Base-by-base conservation (phyloP, 2,888 invertebrate species). In the Sialis fuliginosa region DNA sequence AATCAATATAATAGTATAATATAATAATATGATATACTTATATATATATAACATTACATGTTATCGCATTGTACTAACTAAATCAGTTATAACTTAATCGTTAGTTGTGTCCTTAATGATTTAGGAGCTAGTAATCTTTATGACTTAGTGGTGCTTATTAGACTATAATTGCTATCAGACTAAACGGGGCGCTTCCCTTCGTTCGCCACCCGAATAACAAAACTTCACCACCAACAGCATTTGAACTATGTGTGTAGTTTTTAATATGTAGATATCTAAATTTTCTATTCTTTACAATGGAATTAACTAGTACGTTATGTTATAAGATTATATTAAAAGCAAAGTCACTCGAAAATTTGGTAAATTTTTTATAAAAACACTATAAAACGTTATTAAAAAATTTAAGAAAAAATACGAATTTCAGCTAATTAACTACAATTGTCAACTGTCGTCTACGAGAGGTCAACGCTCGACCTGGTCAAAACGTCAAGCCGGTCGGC, bases 121-220 rank as follows among this genome's bases (percentile, higher is more conserved):
- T 22, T 37, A 37, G 37, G 37, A 37, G n/a, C 12, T 37, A 42
- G 22, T 42, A 42, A 31, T 42, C 13, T 42, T 42, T 30, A 42
- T 42, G 42, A 42, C 42, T 42, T 42, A 42, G 42, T 42, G 32
- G 22, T 42, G 42, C 42, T 31, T 10, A 42, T 42, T 42, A 42
- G 42, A 42, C 37, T 37, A 12, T 22, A 22, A 22, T 22, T 22
- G 12, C 37, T 37, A 37, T 37, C 37, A 37, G 12, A 37, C 37
- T 10, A 37, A 37, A 6, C 37, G 12, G n/a, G 12, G n/a, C 37
- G 12, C 22, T 22, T 31, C 13, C 22, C 13, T 30, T 22, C n/a
- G 31, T 42, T 30, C 6, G n/a, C 22, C 31, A 22, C 9, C 6
- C 31, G 10, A 42, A 31, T 42, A 42, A 42, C 31, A 42, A 42